Evolutionary conservation across 2,888 invertebrate species (phyloP), one percentile per base, ranked within the genome.

Genomic region (Nudaria mundana): DNA sequence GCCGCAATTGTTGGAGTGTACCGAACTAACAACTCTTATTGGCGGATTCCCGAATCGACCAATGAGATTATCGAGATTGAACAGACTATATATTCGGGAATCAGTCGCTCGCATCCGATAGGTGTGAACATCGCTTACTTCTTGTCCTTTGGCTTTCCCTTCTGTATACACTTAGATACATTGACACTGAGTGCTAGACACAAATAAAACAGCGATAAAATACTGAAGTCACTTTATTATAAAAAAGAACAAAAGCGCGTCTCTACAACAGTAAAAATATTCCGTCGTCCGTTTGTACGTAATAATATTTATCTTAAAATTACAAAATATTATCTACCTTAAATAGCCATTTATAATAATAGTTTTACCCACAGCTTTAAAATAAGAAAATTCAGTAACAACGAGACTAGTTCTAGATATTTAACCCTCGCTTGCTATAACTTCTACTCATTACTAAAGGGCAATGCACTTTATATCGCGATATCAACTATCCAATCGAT

Each of bases 261-360:
- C 45, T 54, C 42, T 58, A 45, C 37, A 46, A 62, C 67, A 66
- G 40, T 40, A 40, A n/a, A n/a, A n/a, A n/a, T n/a, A n/a, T n/a
- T n/a, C n/a, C 40, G 25, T 24, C 52, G 46, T 64, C 56, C 47
- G 63, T n/a, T n/a, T n/a, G n/a, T 52, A 57, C 54, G 45, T 60
- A 56, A 67, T 59, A 58, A 51, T 66, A 62, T 61, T 65, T 56
- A 52, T 61, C 67, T 66, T 69, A 66, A 38, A 62, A 58, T 52
- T 57, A 59, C 47, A 58, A 46, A 56, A 50, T 57, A 60, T 52
- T 51, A 40, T 51, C 60, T 63, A 63, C 52, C 45, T 40, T 52
- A 59, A 35, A 37, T 48, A 52, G 53, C 49, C 20, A 2, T 20
- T 20, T 20, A 49, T 49, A 56, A 42, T 32, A n/a, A 37, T 40